Base-by-base conservation (phyloP, 2,113 vertebrate species). In the Riparia riparia region DNA sequence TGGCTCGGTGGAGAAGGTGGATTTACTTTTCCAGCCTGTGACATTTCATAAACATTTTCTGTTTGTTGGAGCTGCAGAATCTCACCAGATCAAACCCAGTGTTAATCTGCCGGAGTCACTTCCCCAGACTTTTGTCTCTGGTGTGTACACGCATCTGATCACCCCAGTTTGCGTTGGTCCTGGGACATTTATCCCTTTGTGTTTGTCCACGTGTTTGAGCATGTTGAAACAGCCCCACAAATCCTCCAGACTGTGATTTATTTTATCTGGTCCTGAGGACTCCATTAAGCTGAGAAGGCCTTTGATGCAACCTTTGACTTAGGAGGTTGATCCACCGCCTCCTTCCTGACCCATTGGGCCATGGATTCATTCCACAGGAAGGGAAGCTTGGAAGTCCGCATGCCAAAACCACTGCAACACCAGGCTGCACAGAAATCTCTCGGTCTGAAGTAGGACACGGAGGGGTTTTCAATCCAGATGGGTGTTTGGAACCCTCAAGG, bases 31-130 rank as follows among this genome's bases (percentile, higher is more conserved):
- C 58, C 74, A 70, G 82, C 7, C 63, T 24, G 86, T 1, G 18
- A 54, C 50, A 77, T 90, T 90, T 81, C n/a, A 73, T 63, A 63
- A 94, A 95, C 82, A 31, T 57, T 77, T 92, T 65, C 13, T 81
- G 69, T 78, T 93, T 86, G 86, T 73, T 83, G 86, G 47, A 64
- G 41, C 44, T 4, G 65, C 0, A 1, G 69, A 72, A n/a, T n/a
- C 50, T 69, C 66, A 20, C 10, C 56, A 25, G 74, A 63, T 74
- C 81, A 60, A 78, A 49, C 74, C 11, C 41, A 20, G 50, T 1
- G 6, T 54, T 77, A 22, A 81, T 87, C 50, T 63, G 50, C 29
- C 1, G 0, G 7, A 76, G 64, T 28, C 1, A 3, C 34, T 41
- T 17, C 66, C 34, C 7, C 57, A 86, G 91, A 47, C 66, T 71